A percentile compares a stretch with the other conserved stretches of the same genome.
These are phyloP conservation scores for Paragorgia papillata DNA, from an alignment of 92 coral and sea anemone genomes.

Conservation along the genomic window DNA sequence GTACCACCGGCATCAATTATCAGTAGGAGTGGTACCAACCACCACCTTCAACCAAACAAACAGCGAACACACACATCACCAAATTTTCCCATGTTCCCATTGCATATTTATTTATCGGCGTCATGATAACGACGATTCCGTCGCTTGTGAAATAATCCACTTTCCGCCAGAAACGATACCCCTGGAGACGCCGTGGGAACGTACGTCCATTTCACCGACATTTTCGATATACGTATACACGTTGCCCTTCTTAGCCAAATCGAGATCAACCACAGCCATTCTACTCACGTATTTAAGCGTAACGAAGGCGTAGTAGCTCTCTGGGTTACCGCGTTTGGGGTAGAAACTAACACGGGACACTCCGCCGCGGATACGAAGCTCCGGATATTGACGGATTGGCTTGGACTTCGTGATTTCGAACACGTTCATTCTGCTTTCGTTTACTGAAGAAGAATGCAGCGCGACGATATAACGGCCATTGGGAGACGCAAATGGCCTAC, in stretches of 20 bases:
- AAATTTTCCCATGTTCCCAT: conserved; percentile 47
- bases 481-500: conserved; percentile 53
- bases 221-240: conserved; percentile 15
- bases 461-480: conserved; percentile 52
- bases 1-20: background rate
- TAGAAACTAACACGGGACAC: conserved; percentile 46
- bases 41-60: too few species aligned
- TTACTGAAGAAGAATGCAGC: conserved; percentile 35
- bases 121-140: conserved; percentile 58
- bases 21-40: background rate
- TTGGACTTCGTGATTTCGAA: conserved; percentile 15
- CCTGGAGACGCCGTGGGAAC: conserved; percentile 37
- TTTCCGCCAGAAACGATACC: conserved; percentile 21
- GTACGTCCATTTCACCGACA: conserved; percentile 5
- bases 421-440: conserved; percentile 49
- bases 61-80: conserved; percentile 30
- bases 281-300: conserved; percentile 43
- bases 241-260: conserved; percentile 7
- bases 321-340: conserved; percentile 11
- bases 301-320: conserved; percentile 5
- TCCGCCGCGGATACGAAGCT: conserved; percentile 48
- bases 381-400: conserved; percentile 2
- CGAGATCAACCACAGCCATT: conserved; percentile 59
- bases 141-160: conserved; percentile 63
- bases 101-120: conserved; percentile 31